phyloP scores from a whole-genome alignment of 2,888 invertebrate genomes.

The Lepidocyrtoides sp. region DNA sequence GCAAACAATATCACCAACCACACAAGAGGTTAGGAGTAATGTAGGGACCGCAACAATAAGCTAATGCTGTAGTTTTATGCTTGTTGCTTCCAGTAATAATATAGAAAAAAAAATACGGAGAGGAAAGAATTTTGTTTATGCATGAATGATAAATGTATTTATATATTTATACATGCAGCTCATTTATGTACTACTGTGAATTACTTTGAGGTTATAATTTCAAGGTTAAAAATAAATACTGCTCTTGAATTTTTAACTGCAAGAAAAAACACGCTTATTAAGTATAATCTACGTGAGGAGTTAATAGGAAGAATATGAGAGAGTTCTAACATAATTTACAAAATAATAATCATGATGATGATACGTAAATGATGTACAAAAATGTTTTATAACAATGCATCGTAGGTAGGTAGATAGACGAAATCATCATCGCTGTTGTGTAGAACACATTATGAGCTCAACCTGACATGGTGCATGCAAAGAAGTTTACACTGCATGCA shows the following conservation, averaged over 20 bases:
- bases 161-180: neutral
- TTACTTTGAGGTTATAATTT: slow-evolving; percentile 69
- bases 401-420: neutral
- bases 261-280: neutral
- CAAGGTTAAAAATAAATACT: slow-evolving; percentile 71
- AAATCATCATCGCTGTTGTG: neutral
- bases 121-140: slow-evolving; percentile 42
- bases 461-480: neutral
- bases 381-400: slow-evolving; percentile 42
- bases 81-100: neutral
- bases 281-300: neutral
- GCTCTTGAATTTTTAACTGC: slow-evolving; percentile 60
- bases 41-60: neutral
- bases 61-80: neutral
- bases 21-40: neutral
- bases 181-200: slow-evolving; percentile 13
- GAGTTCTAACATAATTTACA: neutral
- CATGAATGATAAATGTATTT: slow-evolving; percentile 39
- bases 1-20: neutral
- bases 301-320: neutral
- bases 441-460: neutral
- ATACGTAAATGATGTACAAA: neutral
- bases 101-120: neutral
- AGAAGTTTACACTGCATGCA: neutral
- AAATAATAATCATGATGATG: neutral